These are phyloP conservation scores for Boleophthalmus pectinirostris DNA, from an alignment of 2,113 vertebrate genomes.

Conservation along the genomic window DNA sequence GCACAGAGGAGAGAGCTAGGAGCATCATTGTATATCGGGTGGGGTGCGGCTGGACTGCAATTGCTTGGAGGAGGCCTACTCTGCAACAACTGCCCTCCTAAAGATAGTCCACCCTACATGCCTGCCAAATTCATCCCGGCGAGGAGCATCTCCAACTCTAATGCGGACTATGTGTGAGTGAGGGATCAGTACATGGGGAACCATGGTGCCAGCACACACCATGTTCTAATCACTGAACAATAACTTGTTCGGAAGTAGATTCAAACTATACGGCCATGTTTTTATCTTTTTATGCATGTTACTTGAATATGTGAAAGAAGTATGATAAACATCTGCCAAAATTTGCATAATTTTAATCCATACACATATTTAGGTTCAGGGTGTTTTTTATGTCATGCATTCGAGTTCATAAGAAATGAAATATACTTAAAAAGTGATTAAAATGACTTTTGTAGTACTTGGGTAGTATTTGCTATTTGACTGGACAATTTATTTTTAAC, in stretches of 20 bases:
- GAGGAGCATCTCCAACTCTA: slow-evolving; percentile 50
- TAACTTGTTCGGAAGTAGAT: neutral
- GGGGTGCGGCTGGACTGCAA: slow-evolving; percentile 70
- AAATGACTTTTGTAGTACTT: too few species aligned
- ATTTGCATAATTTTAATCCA: neutral
- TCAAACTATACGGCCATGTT: neutral
- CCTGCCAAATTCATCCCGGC: slow-evolving; percentile 64
- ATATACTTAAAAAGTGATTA: neutral
- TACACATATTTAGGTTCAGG: too few species aligned
- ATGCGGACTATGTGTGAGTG: slow-evolving; percentile 73
- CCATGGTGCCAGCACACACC: too few species aligned
- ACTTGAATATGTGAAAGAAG: neutral
- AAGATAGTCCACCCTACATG: slow-evolving; percentile 51
- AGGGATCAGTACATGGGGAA: neutral
- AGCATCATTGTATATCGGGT: slow-evolving; percentile 76
- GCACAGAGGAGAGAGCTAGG: slow-evolving; percentile 78
- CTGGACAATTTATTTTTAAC: too few species aligned
- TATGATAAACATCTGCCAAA: neutral
- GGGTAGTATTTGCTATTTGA: neutral
- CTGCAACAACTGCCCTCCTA: slow-evolving; percentile 77
- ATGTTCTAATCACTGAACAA: neutral
- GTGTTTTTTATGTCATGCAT: neutral
- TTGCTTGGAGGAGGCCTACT: slow-evolving; percentile 78
- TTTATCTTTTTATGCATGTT: neutral
- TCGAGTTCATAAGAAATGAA: neutral